phyloP scores from a whole-genome alignment of 2,113 vertebrate species.

The Pelodiscus sinensis region DNA sequence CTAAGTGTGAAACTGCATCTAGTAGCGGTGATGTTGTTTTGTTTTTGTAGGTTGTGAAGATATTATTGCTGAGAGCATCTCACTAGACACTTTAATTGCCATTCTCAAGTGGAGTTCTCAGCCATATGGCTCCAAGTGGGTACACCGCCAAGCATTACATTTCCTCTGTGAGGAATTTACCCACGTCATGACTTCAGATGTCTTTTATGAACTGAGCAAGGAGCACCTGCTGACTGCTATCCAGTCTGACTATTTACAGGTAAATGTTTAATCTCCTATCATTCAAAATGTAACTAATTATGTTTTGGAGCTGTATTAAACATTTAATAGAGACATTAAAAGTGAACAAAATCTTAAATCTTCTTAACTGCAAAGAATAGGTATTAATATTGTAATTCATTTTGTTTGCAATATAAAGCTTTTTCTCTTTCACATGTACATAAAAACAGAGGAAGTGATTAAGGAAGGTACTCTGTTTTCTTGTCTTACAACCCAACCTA shows the following conservation, averaged over 20 bases:
- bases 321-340: not conserved
- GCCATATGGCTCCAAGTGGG: slow-evolving; percentile 98
- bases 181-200: slow-evolving; percentile 94
- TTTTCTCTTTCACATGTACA: not conserved
- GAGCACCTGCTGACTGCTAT: slow-evolving; percentile 95
- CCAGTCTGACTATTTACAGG: slow-evolving; percentile 99
- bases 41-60: slow-evolving; percentile 93
- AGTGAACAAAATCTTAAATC: not conserved
- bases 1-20: not conserved
- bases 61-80: slow-evolving; percentile 96
- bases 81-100: slow-evolving; percentile 93
- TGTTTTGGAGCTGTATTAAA: not conserved
- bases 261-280: slow-evolving; percentile 65
- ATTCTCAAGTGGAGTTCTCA: slow-evolving; percentile 99
- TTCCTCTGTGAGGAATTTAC: slow-evolving; percentile 99
- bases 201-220: slow-evolving; percentile 96
- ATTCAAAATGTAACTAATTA: not conserved
- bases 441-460: slow-evolving; percentile 35
- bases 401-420: not conserved
- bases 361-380: not conserved
- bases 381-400: not conserved
- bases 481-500: slow-evolving; percentile 24
- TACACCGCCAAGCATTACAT: slow-evolving; percentile 95
- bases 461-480: slow-evolving; percentile 1
- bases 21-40: not conserved